Evolutionary conservation across 2,113 vertebrate genomes (phyloP), one percentile per base, ranked within the genome.

Genomic region (Suncus etruscus): DNA sequence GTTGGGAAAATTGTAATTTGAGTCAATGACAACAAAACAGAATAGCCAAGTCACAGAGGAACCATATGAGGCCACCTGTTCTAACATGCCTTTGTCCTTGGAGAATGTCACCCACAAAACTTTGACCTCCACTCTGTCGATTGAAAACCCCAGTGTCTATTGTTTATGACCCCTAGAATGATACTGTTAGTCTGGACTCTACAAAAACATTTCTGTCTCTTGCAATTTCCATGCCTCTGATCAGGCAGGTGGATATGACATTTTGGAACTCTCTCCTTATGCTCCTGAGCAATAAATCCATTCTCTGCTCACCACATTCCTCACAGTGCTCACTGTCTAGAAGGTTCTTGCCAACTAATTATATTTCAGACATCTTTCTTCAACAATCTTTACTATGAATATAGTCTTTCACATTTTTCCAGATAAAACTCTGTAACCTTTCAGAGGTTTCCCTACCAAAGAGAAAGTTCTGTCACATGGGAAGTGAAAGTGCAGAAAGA

Each of bases 401-500:
- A 80, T 77, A 65, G 45, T 80, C 86, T 32, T 94, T 89, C n/a
- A 47, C 73, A 78, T 18, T 14, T 82, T 86, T 66, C n/a, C 72
- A 79, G 31, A 27, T 10, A 81, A 75, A 63, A 85, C 25, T 22
- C 12, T 4, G n/a, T 66, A 5, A 86, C 39, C 39, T 39, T 39
- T 39, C 39, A 39, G 39, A 39, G 39, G 39, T 39, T 39, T 39
- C 39, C 39, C 39, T 39, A 39, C 39, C 51, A 39, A 80, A 75
- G 12, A 0, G 14, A 83, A 8, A 29, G 4, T 61, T 10, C 27
- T 29, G 5, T 65, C 1, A 7, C 4, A 1, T 32, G 61, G 54
- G 54, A 54, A 16, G 54, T 16, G 2, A 54, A 66, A 77, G 50
- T 1, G 15, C 1, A 54, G 80, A 76, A 70, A 29, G 12, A 4